phyloP scores from a whole-genome alignment of 92 coral and sea anemone genomes.

The Epizoanthus scotinus region DNA sequence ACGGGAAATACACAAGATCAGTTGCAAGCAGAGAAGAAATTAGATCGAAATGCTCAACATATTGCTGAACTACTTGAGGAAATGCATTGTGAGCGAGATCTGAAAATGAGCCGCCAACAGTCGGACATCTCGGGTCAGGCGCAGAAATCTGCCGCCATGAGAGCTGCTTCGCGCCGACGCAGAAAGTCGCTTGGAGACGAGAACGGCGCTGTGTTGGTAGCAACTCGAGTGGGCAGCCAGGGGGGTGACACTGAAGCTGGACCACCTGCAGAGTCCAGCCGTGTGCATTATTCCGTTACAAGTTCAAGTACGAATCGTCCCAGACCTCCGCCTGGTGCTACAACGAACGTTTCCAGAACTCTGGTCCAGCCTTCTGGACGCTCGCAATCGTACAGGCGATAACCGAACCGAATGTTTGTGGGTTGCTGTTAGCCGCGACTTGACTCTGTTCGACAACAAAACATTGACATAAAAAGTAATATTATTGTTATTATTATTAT shows the following conservation, averaged over 20 bases:
- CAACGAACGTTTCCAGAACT: slow-evolving; percentile 25
- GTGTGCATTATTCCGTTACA: not conserved
- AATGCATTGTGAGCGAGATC: slow-evolving; percentile 93
- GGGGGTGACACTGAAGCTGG: not conserved
- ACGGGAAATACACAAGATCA: slow-evolving; percentile 41
- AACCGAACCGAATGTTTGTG: not conserved
- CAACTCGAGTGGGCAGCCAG: slow-evolving; percentile 23
- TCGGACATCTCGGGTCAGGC: slow-evolving; percentile 97
- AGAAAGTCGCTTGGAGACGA: slow-evolving; percentile 91
- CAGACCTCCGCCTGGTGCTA: slow-evolving; percentile 6
- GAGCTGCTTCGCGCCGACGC: slow-evolving; percentile 85
- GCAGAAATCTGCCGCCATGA: slow-evolving; percentile 88
- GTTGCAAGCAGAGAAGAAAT: slow-evolving; percentile 63
- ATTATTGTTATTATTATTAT: too few relatives aligned
- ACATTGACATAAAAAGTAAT: too few relatives aligned
- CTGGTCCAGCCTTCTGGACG: slow-evolving; percentile 5
- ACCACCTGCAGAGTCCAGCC: not conserved
- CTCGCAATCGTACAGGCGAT: slow-evolving; percentile 16
- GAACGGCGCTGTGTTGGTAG: slow-evolving; percentile 48
- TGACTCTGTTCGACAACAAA: too few relatives aligned
- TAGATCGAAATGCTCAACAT: slow-evolving; percentile 94
- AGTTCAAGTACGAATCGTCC: slow-evolving; percentile 14
- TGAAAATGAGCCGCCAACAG: slow-evolving; percentile 95
- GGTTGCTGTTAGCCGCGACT: too few relatives aligned
- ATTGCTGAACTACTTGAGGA: slow-evolving; percentile 90